Evolutionary conservation across 2,888 invertebrate species (phyloP).

Genomic region (Volucella inflata): DNA sequence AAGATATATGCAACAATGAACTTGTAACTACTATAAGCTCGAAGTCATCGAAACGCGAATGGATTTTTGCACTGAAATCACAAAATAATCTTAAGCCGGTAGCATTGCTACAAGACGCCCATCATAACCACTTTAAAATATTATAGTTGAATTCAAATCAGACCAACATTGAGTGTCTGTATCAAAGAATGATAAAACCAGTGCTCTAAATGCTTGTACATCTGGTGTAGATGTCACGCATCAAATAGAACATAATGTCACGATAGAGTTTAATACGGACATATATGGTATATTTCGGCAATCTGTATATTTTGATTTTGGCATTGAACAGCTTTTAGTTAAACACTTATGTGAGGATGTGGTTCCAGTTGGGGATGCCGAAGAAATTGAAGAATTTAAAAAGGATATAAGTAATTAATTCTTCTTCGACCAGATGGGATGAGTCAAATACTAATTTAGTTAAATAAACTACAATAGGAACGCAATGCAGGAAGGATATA

Average conservation of each 20-base stretch:
- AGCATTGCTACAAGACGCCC: slow-evolving; percentile 88
- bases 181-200: slow-evolving; percentile 49
- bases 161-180: slow-evolving; percentile 85
- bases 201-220: not conserved
- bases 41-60: slow-evolving; percentile 86
- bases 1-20: slow-evolving; percentile 86
- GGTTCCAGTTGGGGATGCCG: slow-evolving; percentile 87
- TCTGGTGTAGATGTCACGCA: slow-evolving; percentile 4
- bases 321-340: slow-evolving; percentile 86
- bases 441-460: slow-evolving; percentile 85
- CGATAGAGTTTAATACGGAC: slow-evolving; percentile 87
- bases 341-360: slow-evolving; percentile 91
- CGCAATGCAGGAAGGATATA: slow-evolving; percentile 85
- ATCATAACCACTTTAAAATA: slow-evolving; percentile 88
- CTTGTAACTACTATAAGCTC: slow-evolving; percentile 86
- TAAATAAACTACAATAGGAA: slow-evolving; percentile 85
- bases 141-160: slow-evolving; percentile 83
- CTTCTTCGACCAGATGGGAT: slow-evolving; percentile 87
- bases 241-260: slow-evolving; percentile 83
- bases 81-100: slow-evolving; percentile 85
- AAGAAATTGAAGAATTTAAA: slow-evolving; percentile 87
- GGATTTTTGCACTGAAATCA: slow-evolving; percentile 86
- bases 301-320: slow-evolving; percentile 90
- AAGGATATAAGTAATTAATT: slow-evolving; percentile 87
- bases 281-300: slow-evolving; percentile 92